A percentile compares a stretch with the other conserved stretches of the same genome.
phyloP scores from a whole-genome alignment of 2,888 invertebrate genomes.

The Aspidapion aeneum region DNA sequence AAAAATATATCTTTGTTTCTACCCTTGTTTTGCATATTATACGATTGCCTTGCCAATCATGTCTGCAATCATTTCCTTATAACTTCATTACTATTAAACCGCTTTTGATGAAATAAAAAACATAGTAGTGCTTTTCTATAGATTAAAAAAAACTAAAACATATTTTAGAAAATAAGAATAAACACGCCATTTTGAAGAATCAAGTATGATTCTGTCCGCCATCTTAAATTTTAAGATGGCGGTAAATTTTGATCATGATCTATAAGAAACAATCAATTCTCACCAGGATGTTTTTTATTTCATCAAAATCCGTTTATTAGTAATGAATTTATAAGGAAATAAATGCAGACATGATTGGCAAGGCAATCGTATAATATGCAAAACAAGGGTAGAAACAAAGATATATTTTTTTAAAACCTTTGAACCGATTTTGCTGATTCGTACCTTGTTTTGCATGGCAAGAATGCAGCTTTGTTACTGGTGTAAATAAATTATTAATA shows the following conservation, averaged over 20 bases:
- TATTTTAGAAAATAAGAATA: background rate
- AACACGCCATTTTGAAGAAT: background rate
- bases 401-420: background rate
- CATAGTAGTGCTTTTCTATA: background rate
- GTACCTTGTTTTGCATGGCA: background rate
- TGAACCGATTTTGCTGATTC: background rate
- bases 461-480: background rate
- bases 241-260: background rate
- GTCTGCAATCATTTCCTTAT: background rate
- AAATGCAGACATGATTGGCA: background rate
- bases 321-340: background rate
- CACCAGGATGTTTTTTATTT: background rate
- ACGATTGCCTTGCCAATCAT: background rate
- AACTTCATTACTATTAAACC: too few species aligned
- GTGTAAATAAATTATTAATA: background rate
- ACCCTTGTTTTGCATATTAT: background rate
- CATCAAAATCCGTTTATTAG: background rate
- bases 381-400: background rate
- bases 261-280: background rate
- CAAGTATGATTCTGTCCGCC: background rate
- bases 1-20: too few species aligned
- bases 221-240: background rate
- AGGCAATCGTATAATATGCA: background rate
- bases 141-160: background rate
- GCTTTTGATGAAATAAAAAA: background rate